Percentiles rank a stretch among this genome's conserved stretches.
Conservation (phyloP, 2,888 invertebrate species). For the Anoncus sp. region DNA sequence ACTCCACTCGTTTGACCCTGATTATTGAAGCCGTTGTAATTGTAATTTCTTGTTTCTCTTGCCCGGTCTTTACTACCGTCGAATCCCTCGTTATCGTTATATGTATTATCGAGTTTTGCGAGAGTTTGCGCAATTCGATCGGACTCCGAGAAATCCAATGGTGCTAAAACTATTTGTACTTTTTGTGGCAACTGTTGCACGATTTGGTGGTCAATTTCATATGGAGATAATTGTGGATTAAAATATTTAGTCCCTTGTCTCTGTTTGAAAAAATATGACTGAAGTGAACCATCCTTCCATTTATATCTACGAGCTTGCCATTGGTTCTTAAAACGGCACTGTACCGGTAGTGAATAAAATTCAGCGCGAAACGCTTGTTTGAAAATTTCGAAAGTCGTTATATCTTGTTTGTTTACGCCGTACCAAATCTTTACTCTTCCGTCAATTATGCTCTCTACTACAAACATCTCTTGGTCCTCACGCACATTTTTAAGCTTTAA, state of each 20-base stretch:
- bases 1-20: too few species aligned
- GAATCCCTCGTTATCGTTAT: not conserved
- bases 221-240: not conserved
- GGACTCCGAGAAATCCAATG: constrained; percentile 4
- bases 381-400: constrained; percentile 25
- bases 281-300: constrained; percentile 26
- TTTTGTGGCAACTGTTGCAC: constrained; percentile 25
- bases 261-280: constrained; percentile 28
- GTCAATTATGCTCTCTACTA: constrained; percentile 19
- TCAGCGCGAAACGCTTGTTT: constrained; percentile 5
- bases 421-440: constrained; percentile 34
- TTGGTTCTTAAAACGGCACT: constrained; percentile 1
- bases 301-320: constrained; percentile 33
- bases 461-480: constrained; percentile 3
- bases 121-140: constrained; percentile 17
- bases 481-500: constrained; percentile 26
- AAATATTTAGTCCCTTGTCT: constrained; percentile 32
- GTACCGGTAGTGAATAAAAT: constrained; percentile 47
- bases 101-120: constrained; percentile 3
- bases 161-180: constrained; percentile 7
- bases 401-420: not conserved
- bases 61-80: not conserved
- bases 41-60: too few species aligned
- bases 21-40: too few species aligned
- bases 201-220: constrained; percentile 26